A percentile compares a stretch with the other conserved stretches of the same genome.
These are phyloP conservation scores for Hybos culiciformis DNA, from an alignment of 2,888 invertebrate genomes.

Conservation along the genomic window DNA sequence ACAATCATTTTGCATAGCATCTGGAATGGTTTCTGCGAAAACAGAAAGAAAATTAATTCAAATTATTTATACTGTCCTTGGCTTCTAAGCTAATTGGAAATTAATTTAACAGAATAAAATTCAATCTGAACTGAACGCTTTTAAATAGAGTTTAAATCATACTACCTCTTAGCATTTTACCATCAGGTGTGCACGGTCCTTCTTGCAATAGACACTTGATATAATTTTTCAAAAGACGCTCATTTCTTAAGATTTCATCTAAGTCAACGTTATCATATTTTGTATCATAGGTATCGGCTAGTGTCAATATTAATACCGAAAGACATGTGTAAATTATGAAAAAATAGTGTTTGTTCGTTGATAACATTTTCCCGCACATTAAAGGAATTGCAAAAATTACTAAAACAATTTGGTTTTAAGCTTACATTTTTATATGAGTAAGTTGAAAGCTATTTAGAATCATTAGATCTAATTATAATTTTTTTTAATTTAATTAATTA, in stretches of 20 bases:
- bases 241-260: constrained; percentile 49
- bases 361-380: no score
- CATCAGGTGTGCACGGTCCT: constrained; percentile 55
- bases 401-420: no score
- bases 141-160: background rate
- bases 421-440: no score
- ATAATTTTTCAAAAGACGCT: constrained; percentile 49
- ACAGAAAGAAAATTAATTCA: constrained; percentile 19
- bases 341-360: no score
- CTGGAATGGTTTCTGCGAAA: constrained; percentile 48
- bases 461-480: no score
- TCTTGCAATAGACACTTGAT: constrained; percentile 49
- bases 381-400: no score
- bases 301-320: no score
- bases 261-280: constrained; percentile 57
- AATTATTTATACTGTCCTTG: no score
- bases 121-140: background rate
- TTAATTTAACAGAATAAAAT: background rate
- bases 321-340: no score
- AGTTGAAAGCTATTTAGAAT: no score
- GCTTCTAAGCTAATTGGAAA: background rate
- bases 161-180: constrained; percentile 52
- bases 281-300: constrained; percentile 39
- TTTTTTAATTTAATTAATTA: no score
- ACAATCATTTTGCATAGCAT: constrained; percentile 55